phyloP scores from a whole-genome alignment of 2,888 invertebrate genomes.

The Lycocerus yunnanus region DNA sequence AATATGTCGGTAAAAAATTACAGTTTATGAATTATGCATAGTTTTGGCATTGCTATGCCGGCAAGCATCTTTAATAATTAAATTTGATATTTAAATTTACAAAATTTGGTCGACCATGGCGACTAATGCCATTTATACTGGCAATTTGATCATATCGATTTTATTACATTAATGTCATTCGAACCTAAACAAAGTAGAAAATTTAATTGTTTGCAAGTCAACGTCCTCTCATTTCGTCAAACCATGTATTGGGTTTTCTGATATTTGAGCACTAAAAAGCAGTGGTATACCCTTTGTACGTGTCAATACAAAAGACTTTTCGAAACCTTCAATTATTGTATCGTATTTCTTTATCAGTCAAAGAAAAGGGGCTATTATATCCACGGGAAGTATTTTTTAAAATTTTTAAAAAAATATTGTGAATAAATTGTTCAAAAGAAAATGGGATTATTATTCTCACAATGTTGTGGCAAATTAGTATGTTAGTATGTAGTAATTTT shows the following conservation, averaged over 20 bases:
- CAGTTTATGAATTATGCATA: too few relatives aligned
- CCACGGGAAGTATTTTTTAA: not conserved
- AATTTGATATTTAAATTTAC: too few relatives aligned
- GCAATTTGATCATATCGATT: not conserved
- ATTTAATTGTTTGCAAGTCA: not conserved
- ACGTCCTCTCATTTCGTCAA: not conserved
- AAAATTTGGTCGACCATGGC: not conserved
- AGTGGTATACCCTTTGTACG: not conserved
- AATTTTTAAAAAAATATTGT: not conserved
- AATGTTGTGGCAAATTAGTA: not conserved
- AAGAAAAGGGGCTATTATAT: not conserved
- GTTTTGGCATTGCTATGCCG: too few relatives aligned
- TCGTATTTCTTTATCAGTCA: not conserved
- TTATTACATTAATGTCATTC: not conserved
- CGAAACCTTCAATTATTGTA: slow-evolving; percentile 1
- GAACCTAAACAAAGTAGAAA: not conserved
- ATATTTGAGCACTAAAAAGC: not conserved
- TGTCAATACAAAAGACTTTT: not conserved
- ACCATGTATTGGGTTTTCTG: not conserved
- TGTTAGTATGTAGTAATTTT: not conserved
- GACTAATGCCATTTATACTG: not conserved
- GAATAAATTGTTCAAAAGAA: not conserved
- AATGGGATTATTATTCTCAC: not conserved
- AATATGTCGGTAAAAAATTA: too few relatives aligned
- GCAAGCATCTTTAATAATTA: too few relatives aligned